Evolutionary conservation across 2,888 invertebrate genomes (phyloP), one percentile per base, ranked within the genome.

Genomic region (Nomada lathburiana): DNA sequence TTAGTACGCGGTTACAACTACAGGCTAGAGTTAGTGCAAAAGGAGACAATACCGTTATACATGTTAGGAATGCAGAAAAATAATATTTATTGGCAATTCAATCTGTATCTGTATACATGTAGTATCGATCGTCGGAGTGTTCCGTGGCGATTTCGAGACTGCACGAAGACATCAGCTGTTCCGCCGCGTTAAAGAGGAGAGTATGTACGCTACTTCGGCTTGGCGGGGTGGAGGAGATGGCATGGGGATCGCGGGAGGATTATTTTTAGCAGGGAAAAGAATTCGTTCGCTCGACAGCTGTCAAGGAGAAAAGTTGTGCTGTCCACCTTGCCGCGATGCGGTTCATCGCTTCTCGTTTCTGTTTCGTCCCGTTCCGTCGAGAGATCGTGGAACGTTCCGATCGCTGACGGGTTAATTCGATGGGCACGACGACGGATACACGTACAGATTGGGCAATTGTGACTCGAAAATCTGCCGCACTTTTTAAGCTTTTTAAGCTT

Each of bases 1-100:
- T 20, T 55, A 29, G 47, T 62, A 42, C 29, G 26, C 47, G 47
- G 7, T 47, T 47, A 53, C 9, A 2, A 20, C 72, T 67, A 62
- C 70, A 67, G 50, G 62, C 63, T 68, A 64, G 16, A 55, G 57
- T 82, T 78, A 76, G 72, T 72, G 72, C 83, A 68, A 83, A 7
- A 74, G 36, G 47, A 83, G 80, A 82, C 68, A 63, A 76, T 77
- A 67, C 59, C 42, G 73, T 86, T 86, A 69, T 65, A 16, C 47
- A 16, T 47, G 75, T 72, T 68, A 75, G 65, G 63, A 85, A 88
- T 89, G 86, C 88, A 90, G 85, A 89, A 57, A 90, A 91, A 86
- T 89, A 91, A 91, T 81, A 87, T 90, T 91, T 91, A 91, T 90
- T 90, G 86, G 88, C 82, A 87, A 80, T 84, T 78, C 59, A 60